These are phyloP conservation scores for Anarhynchus alexandrinus DNA, from an alignment of 2,113 vertebrate genomes.

Conservation along the genomic window DNA sequence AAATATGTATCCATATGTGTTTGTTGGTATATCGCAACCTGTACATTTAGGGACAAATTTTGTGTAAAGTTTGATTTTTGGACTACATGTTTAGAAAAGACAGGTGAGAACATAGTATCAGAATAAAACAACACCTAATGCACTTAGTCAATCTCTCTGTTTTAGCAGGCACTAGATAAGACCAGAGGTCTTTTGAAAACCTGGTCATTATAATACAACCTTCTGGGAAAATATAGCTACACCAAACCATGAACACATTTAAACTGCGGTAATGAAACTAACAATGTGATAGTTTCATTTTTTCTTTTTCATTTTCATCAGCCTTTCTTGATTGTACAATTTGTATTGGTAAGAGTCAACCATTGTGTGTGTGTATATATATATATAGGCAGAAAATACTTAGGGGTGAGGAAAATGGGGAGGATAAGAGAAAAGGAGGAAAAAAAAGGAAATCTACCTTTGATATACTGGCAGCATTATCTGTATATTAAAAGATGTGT, in stretches of 20 bases:
- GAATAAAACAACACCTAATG: not conserved
- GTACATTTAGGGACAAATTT: not conserved
- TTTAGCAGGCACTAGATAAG: not conserved
- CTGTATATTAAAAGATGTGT: not conserved
- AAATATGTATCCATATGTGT: not conserved
- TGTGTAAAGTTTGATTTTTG: not conserved
- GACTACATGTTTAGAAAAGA: not conserved
- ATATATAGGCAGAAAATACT: not conserved
- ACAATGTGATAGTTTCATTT: not conserved
- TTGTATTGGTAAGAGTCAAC: not conserved
- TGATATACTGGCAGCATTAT: not conserved
- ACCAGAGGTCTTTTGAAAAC: not conserved
- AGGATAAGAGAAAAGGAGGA: not conserved
- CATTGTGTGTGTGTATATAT: not conserved
- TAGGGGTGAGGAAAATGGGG: not conserved
- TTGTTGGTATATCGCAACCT: not conserved
- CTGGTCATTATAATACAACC: not conserved
- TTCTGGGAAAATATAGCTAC: not conserved
- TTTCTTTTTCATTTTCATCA: not conserved
- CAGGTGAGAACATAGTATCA: not conserved
- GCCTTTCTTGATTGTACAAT: not conserved
- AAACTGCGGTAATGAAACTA: not conserved
- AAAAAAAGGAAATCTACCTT: not conserved
- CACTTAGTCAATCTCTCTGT: not conserved
- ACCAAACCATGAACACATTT: not conserved